Percentiles rank a stretch among this genome's conserved stretches.
phyloP scores from a whole-genome alignment of 2,888 invertebrate genomes.

The Cepaea hortensis region DNA sequence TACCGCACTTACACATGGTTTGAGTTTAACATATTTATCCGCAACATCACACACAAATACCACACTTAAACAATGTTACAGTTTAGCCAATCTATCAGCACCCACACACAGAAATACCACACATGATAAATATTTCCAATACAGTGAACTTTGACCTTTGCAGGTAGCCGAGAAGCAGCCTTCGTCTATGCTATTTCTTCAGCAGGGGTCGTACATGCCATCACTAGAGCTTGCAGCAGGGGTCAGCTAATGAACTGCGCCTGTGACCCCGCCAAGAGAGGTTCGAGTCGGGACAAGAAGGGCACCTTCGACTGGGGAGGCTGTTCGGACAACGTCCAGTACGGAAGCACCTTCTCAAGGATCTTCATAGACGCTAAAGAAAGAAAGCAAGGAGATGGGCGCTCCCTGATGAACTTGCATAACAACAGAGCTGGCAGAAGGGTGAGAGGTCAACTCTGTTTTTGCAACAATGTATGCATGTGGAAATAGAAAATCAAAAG shows the following conservation, averaged over 20 bases:
- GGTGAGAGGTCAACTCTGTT: constrained; percentile 79
- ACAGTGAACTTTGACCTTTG: constrained; percentile 35
- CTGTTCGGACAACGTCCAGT: constrained; percentile 79
- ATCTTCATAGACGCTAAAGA: constrained; percentile 96
- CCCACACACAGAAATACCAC: not conserved
- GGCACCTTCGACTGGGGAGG: constrained; percentile 87
- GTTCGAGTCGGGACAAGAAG: constrained; percentile 62
- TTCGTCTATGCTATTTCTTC: constrained; percentile 80
- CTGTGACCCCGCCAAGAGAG: constrained; percentile 79
- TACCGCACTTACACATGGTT: no score
- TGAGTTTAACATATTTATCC: no score
- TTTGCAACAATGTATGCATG: no score
- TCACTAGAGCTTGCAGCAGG: constrained; percentile 93
- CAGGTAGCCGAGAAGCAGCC: constrained; percentile 80
- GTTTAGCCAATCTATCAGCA: no score
- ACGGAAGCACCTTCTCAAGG: constrained; percentile 86
- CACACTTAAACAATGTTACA: no score
- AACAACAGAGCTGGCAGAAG: constrained; percentile 97
- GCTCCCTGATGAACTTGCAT: constrained; percentile 95
- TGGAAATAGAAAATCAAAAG: no score
- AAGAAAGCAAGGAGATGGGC: constrained; percentile 79
- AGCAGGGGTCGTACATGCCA: constrained; percentile 87
- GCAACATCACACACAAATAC: no score
- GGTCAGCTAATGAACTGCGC: constrained; percentile 92
- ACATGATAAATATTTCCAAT: not conserved